Conservation (phyloP, 2,113 vertebrate species). For the Brachypteracias leptosomus region DNA sequence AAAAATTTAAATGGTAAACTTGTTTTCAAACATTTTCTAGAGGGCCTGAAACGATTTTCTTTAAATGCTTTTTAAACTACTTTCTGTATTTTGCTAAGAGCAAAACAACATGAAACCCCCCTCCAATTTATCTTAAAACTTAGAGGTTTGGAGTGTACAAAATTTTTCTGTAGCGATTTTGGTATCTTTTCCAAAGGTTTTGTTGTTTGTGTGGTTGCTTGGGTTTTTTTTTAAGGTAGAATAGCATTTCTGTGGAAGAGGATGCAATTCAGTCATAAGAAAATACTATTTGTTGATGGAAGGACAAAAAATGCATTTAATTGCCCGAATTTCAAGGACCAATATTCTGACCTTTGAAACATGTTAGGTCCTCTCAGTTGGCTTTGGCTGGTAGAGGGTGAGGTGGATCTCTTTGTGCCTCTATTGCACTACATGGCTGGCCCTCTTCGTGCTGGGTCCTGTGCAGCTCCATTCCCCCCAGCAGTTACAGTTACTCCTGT, state of each 20-base stretch:
- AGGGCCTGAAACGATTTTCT: neutral
- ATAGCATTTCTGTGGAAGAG: neutral
- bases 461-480: neutral
- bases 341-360: neutral
- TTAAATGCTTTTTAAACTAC: neutral
- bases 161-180: neutral
- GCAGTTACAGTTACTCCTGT: neutral
- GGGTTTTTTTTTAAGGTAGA: neutral
- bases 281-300: neutral
- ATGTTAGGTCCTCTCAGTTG: neutral
- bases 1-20: neutral
- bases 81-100: neutral
- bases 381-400: neutral
- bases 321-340: neutral
- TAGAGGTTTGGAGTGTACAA: neutral
- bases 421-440: neutral
- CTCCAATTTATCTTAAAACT: neutral
- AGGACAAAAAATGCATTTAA: neutral
- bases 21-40: neutral
- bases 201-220: too few relatives aligned
- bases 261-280: neutral
- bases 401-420: neutral
- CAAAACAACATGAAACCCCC: fast-evolving
- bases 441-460: neutral
- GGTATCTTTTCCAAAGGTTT: neutral